phyloP scores from a whole-genome alignment of 2,797 vertebrate species.

The Pitangus sulphuratus region DNA sequence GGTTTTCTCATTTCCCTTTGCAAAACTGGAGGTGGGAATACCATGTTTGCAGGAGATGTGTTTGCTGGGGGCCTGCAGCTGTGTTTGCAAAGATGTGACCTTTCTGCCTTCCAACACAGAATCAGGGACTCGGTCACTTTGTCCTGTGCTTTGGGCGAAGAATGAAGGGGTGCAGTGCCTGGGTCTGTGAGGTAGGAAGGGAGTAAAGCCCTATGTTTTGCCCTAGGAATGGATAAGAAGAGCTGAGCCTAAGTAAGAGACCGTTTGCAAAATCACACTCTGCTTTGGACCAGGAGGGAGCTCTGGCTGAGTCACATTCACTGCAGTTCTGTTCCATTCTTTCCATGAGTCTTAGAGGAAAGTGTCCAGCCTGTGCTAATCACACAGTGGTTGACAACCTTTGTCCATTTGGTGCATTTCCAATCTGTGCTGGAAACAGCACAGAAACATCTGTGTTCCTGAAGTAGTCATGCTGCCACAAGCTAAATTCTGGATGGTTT shows the following conservation, averaged over 20 bases:
- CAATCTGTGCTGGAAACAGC: not conserved
- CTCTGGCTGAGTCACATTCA: not conserved
- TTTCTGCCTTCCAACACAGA: not conserved
- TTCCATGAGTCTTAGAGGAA: not conserved
- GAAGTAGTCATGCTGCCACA: not conserved
- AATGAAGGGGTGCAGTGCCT: not conserved
- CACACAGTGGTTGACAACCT: not conserved
- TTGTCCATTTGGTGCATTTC: not conserved
- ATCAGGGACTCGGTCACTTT: not conserved
- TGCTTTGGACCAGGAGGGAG: not conserved
- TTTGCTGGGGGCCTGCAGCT: not conserved
- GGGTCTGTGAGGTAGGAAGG: not conserved
- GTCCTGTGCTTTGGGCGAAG: not conserved
- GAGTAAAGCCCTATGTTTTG: not conserved
- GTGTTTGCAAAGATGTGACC: not conserved
- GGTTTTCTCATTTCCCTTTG: not conserved
- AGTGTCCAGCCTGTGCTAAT: not conserved
- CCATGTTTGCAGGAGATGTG: accelerated
- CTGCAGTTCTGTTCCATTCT: not conserved
- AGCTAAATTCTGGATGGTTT: not conserved
- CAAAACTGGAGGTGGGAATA: not conserved
- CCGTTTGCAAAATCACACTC: not conserved
- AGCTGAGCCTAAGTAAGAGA: accelerated
- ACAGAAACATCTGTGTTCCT: not conserved
- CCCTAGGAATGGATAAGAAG: not conserved